Base-by-base conservation (phyloP, 2,113 vertebrate species). In the Mirounga angustirostris region DNA sequence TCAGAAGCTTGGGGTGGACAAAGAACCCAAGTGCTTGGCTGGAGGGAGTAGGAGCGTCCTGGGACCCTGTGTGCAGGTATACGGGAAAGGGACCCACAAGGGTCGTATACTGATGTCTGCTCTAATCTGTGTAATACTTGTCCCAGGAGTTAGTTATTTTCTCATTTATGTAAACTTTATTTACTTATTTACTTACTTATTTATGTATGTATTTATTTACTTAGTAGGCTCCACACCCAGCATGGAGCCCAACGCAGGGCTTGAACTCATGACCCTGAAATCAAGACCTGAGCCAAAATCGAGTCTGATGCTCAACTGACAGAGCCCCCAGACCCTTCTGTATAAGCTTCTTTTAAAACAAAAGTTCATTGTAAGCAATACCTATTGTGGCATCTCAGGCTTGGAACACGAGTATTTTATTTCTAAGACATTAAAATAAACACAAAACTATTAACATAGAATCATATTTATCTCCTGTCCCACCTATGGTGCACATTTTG, bases 71-170 rank as follows among this genome's bases (percentile, higher is more conserved):
- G 43, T 52, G 52, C 33, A 86, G 65, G 24, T 28, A 40, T 50
- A 26, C 0, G 7, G 80, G 61, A 6, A 6, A 28, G n/a, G 15
- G 19, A 22, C 2, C 18, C 43, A 0, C 5, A 18, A 22, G 8
- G 18, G 10, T 0, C 3, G 2, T 4, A 0, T 8, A 1, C 8
- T 6, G 13, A 19, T 2, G 19, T 1, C 10, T 24, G 73, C 28
- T 54, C 40, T 18, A 10, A 30, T 36, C 69, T 5, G 2, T 26
- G 52, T n/a, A 4, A 56, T 9, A 1, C 24, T 56, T 33, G 30
- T 14, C 28, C 28, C 1, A 15, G 2, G 79, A 76, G 36, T 93
- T 26, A 22, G 71, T 36, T 84, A 21, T 22, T 6, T 30, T 46
- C 91, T 93, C 43, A 76, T 54, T 61, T 26, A 59, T n/a, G 43